Base-by-base conservation (phyloP, 2,113 vertebrate genomes). In the Sardina pilchardus region DNA sequence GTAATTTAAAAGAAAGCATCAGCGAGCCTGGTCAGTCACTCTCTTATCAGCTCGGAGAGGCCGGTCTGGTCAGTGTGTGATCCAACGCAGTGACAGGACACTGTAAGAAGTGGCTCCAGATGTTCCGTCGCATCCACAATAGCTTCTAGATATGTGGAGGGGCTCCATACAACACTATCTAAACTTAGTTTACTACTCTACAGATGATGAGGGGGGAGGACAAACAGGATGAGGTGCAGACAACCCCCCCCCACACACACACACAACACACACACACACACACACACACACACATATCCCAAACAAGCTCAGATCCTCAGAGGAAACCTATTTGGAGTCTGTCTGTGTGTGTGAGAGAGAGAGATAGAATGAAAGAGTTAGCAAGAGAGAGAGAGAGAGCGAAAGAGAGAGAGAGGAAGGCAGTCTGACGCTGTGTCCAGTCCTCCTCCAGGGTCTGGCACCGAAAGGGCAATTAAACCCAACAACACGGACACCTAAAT, bases 141-240 rank as follows among this genome's bases (percentile, higher is more conserved):
- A 30, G 26, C 30, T 34, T 8, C n/a, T 71, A 26, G 7, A 71
- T 71, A 30, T 4, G 6, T 2, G 24, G 21, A 7, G 56, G 56
- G 21, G 24, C 56, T 63, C 56, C 56, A n/a, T 10, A 63, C 56
- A 26, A 26, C 63, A 34, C 14, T 71, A 71, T 71, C 63, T 71
- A 34, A 71, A 71, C 6, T 34, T 71, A 71, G 63, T 14, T 71
- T 71, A 71, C 63, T 71, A 1, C 63, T 71, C 63, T 26, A 34
- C 26, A 34, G 26, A 34, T 71, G 63, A 71, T 71, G 63, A 71
- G 10, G 63, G 14, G 26, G 63, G 63, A 71, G 63, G n/a, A 14
- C 63, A 71, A 26, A 71, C 63, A 71, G 63, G 30, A 71, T 71
- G n/a, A 71, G 63, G 63, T 71, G 63, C 63, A 71, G 63, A 71